Conservation (phyloP, 2,888 invertebrate genomes). For the Xestia c-nigrum region DNA sequence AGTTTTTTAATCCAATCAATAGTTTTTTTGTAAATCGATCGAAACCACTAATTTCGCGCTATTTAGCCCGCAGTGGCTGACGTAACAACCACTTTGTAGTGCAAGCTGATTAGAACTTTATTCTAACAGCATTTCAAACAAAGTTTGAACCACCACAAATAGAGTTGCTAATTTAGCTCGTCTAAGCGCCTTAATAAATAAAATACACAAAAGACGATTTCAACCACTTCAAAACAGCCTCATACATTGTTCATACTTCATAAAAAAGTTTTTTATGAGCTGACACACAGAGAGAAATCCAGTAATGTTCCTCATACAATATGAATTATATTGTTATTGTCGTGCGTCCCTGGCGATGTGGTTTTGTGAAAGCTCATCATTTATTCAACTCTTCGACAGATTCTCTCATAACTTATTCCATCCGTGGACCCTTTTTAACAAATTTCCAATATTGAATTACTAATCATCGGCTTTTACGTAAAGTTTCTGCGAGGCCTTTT, state of each 20-base stretch:
- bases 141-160: too few species aligned
- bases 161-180: too few species aligned
- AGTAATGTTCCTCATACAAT: slow-evolving; percentile 38
- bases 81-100: too few species aligned
- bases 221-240: slow-evolving; percentile 18
- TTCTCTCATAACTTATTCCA: slow-evolving; percentile 47
- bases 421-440: slow-evolving; percentile 38
- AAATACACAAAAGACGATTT: slow-evolving; percentile 21
- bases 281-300: slow-evolving; percentile 30
- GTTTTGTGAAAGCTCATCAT: slow-evolving; percentile 34
- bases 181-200: too few species aligned
- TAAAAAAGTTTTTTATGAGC: slow-evolving; percentile 61
- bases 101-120: too few species aligned
- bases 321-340: slow-evolving; percentile 47
- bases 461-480: slow-evolving; percentile 34
- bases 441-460: slow-evolving; percentile 55
- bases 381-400: slow-evolving; percentile 59
- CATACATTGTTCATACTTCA: slow-evolving; percentile 37
- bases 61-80: too few species aligned
- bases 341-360: slow-evolving; percentile 24
- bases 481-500: slow-evolving; percentile 6
- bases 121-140: too few species aligned
- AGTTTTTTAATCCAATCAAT: too few species aligned
- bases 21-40: too few species aligned
- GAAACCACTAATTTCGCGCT: too few species aligned